phyloP scores from a whole-genome alignment of 2,888 invertebrate species.

The Oeneis ivallda region DNA sequence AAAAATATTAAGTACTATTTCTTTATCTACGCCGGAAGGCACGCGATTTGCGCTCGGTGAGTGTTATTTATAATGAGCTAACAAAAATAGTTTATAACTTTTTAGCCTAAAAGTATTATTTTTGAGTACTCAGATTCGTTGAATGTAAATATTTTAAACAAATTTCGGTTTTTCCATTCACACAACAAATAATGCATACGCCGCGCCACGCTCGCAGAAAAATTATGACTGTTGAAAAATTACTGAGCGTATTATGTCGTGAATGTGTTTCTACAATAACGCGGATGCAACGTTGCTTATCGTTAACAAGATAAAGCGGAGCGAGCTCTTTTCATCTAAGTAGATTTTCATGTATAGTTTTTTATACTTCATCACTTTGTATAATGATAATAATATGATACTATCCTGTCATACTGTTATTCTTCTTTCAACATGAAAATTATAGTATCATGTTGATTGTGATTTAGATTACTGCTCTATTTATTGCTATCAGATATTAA shows the following conservation, averaged over 20 bases:
- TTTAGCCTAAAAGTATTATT: too few species aligned
- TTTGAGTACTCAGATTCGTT: too few species aligned
- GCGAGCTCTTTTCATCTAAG: slow-evolving; percentile 21
- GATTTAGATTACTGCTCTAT: neutral
- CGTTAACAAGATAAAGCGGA: slow-evolving; percentile 27
- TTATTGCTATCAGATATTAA: neutral
- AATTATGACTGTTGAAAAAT: neutral
- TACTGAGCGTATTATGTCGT: neutral
- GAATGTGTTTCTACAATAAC: slow-evolving; percentile 8
- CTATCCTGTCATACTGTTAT: slow-evolving; percentile 16
- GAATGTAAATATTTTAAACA: too few species aligned
- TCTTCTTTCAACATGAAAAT: slow-evolving; percentile 6
- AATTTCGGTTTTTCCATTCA: too few species aligned
- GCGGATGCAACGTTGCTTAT: slow-evolving; percentile 19
- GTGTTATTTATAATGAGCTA: too few species aligned
- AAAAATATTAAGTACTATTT: too few species aligned
- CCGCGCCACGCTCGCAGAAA: too few species aligned
- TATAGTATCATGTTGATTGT: neutral
- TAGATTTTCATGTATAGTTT: slow-evolving; percentile 31
- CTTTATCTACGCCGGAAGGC: too few species aligned
- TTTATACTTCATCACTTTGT: slow-evolving; percentile 23
- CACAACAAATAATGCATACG: too few species aligned
- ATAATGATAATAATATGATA: slow-evolving; percentile 22
- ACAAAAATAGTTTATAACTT: too few species aligned
- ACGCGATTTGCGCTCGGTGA: too few species aligned